phyloP scores from a whole-genome alignment of 2,888 invertebrate species.

The Parochlus steinenii region DNA sequence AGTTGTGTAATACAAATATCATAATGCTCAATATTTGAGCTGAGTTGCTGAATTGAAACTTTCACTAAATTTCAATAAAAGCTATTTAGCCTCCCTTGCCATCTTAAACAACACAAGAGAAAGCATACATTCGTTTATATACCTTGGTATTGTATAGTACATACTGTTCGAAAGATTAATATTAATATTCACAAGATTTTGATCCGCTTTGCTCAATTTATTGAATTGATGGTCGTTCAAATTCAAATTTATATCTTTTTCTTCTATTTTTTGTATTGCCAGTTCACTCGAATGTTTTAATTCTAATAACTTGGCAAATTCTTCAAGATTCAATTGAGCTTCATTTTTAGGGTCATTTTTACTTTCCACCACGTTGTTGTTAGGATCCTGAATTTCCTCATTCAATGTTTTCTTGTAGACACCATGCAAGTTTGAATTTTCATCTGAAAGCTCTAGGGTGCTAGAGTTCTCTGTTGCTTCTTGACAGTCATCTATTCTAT shows the following conservation, averaged over 20 bases:
- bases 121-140: no score
- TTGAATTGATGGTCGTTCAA: slow-evolving; percentile 14
- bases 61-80: no score
- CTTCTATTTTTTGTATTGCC: slow-evolving; percentile 4
- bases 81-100: no score
- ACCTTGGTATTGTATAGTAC: no score
- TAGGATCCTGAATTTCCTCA: not conserved
- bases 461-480: not conserved
- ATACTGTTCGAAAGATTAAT: not conserved
- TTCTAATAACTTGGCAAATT: not conserved
- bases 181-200: not conserved
- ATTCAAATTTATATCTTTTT: not conserved
- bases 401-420: not conserved
- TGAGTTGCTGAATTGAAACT: no score
- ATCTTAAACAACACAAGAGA: no score
- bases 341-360: no score
- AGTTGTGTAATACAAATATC: no score
- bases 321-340: no score
- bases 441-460: no score
- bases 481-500: not conserved
- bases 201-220: slow-evolving; percentile 7
- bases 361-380: slow-evolving; percentile 2
- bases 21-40: no score
- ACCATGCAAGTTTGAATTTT: not conserved
- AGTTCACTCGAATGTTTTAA: slow-evolving; percentile 10